phyloP scores from a whole-genome alignment of 2,888 invertebrate species.

The Drosophila pseudotalamancana region DNA sequence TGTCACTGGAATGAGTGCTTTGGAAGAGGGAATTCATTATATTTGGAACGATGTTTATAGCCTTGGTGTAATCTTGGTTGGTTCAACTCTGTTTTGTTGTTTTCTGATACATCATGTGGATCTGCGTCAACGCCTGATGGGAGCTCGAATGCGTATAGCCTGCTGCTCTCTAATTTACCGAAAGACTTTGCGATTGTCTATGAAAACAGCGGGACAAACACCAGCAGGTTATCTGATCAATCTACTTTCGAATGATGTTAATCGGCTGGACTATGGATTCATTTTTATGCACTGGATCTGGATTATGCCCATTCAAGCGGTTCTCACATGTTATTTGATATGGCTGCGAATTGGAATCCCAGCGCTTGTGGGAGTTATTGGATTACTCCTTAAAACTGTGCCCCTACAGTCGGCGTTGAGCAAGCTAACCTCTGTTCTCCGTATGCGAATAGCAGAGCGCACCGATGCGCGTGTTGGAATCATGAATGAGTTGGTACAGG shows the following conservation, averaged over 20 bases:
- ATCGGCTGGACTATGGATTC: slow-evolving; percentile 94
- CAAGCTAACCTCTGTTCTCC: slow-evolving; percentile 83
- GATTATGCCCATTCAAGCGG: slow-evolving; percentile 90
- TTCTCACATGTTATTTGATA: slow-evolving; percentile 89
- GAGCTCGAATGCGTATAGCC: slow-evolving; percentile 88
- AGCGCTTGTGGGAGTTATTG: slow-evolving; percentile 91
- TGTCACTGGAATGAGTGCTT: slow-evolving; percentile 5
- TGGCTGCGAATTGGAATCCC: slow-evolving; percentile 90
- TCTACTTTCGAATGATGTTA: slow-evolving; percentile 96
- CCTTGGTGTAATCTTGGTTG: slow-evolving; percentile 81
- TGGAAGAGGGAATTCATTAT: slow-evolving; percentile 31
- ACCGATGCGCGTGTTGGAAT: slow-evolving; percentile 96
- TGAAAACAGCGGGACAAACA: slow-evolving; percentile 89
- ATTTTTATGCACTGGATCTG: slow-evolving; percentile 94
- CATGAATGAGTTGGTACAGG: slow-evolving; percentile 97
- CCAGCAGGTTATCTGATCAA: slow-evolving; percentile 96
- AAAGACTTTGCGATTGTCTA: slow-evolving; percentile 89
- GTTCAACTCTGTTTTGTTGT: slow-evolving; percentile 78
- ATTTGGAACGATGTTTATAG: slow-evolving; percentile 82
- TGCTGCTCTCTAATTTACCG: slow-evolving; percentile 84
- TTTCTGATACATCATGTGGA: slow-evolving; percentile 84
- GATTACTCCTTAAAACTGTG: slow-evolving; percentile 91
- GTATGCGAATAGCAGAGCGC: slow-evolving; percentile 91
- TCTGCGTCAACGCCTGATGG: slow-evolving; percentile 84
- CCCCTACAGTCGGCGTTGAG: slow-evolving; percentile 89